Evolutionary conservation across 2,113 vertebrate genomes (phyloP).

Genomic region (Heterochromis multidens): DNA sequence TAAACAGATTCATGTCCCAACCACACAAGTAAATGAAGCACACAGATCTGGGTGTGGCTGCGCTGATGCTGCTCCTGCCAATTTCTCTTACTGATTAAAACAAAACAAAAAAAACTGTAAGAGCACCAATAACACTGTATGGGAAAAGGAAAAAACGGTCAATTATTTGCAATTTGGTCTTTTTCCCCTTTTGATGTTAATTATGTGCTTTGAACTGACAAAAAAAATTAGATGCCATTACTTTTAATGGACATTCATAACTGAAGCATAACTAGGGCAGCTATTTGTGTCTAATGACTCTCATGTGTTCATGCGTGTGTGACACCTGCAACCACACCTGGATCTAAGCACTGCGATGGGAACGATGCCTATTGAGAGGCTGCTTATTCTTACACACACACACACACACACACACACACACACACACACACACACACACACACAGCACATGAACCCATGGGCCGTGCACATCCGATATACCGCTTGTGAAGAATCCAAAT

Average conservation of each 20-base stretch:
- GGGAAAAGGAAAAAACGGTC: background rate
- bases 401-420: background rate
- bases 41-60: background rate
- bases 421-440: background rate
- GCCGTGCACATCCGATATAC: background rate
- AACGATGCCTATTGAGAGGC: background rate
- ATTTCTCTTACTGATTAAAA: no score
- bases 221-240: background rate
- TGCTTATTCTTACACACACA: background rate
- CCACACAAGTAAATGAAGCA: background rate
- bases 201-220: background rate
- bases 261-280: background rate
- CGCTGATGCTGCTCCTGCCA: background rate
- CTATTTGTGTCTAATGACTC: constrained; percentile 10
- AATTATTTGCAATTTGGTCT: background rate
- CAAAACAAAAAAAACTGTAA: background rate
- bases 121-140: background rate
- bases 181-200: background rate
- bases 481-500: background rate
- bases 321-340: constrained; percentile 32
- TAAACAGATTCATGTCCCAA: background rate
- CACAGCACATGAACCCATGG: background rate
- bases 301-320: background rate
- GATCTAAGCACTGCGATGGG: background rate
- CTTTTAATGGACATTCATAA: background rate